Percentiles rank a stretch among this genome's conserved stretches.
Conservation (phyloP, 2,888 invertebrate species). For the Spodoptera littoralis region DNA sequence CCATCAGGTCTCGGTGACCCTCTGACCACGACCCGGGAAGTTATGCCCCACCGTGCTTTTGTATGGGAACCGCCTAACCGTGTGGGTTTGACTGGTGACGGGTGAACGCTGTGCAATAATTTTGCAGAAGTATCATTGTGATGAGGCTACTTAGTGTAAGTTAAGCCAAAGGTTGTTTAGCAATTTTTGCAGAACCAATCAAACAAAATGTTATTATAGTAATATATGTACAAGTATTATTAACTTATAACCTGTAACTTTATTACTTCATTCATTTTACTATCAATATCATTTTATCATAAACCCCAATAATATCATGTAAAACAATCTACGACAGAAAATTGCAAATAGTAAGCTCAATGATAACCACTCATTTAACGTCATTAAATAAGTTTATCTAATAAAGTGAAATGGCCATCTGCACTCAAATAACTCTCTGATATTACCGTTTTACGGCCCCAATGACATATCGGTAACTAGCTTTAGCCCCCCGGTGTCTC, state of each 20-base stretch:
- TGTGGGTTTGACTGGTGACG: conserved; percentile 21
- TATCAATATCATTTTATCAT: conserved; percentile 15
- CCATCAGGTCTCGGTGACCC: conserved; percentile 62
- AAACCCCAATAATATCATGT: conserved; percentile 35
- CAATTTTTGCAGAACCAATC: no score
- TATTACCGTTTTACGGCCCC: conserved; percentile 55
- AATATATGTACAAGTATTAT: no score
- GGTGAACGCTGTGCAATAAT: background rate
- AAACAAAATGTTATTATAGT: no score
- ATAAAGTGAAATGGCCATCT: conserved; percentile 58
- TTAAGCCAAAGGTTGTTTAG: no score
- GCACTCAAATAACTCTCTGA: conserved; percentile 37
- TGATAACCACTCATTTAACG: conserved; percentile 53
- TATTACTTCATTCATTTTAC: no score
- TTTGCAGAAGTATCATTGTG: conserved; percentile 25
- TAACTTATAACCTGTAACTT: no score
- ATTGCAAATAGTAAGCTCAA: conserved; percentile 36
- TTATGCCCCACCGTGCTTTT: conserved; percentile 45
- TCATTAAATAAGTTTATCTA: conserved; percentile 50
- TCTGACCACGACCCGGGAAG: conserved; percentile 67
- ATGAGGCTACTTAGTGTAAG: no score
- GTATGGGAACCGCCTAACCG: conserved; percentile 40
- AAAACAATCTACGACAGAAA: conserved; percentile 27
- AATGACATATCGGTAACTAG: conserved; percentile 55
- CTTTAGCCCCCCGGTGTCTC: conserved; percentile 40